Evolutionary conservation across 2,113 vertebrate genomes (phyloP).

Genomic region (Mugil cephalus): DNA sequence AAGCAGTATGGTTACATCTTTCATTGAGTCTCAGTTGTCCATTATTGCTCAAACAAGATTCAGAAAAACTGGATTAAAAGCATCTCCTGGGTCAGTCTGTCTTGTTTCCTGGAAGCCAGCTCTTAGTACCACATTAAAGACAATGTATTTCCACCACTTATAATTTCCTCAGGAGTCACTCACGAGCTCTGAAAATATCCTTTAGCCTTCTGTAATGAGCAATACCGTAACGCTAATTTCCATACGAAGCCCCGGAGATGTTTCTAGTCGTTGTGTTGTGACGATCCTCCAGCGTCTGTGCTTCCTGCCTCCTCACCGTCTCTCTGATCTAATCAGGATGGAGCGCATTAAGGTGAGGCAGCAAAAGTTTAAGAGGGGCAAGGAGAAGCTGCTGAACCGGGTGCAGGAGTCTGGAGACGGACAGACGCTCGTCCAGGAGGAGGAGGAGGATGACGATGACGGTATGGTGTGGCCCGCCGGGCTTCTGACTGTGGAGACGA

Average conservation of each 20-base stretch:
- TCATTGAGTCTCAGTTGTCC: not conserved
- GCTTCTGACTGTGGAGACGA: not conserved
- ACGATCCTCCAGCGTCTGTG: slow-evolving; percentile 57
- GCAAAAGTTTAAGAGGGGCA: slow-evolving; percentile 97
- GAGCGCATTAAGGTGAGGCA: slow-evolving; percentile 98
- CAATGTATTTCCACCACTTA: slow-evolving; percentile 66
- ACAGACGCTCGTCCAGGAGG: slow-evolving; percentile 81
- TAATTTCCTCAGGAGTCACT: slow-evolving; percentile 49
- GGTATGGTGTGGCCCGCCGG: slow-evolving; percentile 80
- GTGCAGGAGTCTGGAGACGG: slow-evolving; percentile 92
- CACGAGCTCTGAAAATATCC: slow-evolving; percentile 47
- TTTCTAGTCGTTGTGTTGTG: slow-evolving; percentile 37
- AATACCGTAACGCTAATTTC: slow-evolving; percentile 50
- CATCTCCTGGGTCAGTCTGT: slow-evolving; percentile 14
- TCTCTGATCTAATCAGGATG: slow-evolving; percentile 89
- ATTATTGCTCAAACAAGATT: slow-evolving; percentile 17
- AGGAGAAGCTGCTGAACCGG: slow-evolving; percentile 95
- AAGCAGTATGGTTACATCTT: not conserved
- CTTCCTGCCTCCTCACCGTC: slow-evolving; percentile 47
- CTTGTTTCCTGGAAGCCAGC: slow-evolving; percentile 50
- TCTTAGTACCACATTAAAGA: slow-evolving; percentile 39
- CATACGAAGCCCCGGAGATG: slow-evolving; percentile 39
- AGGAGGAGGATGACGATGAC: slow-evolving; percentile 91
- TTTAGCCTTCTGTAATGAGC: slow-evolving; percentile 58
- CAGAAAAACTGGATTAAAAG: slow-evolving; percentile 31